Percentiles rank a stretch among this genome's conserved stretches.
These are phyloP conservation scores for Drosophila atroscutellata DNA, from an alignment of 2,888 invertebrate species.

Conservation along the genomic window DNA sequence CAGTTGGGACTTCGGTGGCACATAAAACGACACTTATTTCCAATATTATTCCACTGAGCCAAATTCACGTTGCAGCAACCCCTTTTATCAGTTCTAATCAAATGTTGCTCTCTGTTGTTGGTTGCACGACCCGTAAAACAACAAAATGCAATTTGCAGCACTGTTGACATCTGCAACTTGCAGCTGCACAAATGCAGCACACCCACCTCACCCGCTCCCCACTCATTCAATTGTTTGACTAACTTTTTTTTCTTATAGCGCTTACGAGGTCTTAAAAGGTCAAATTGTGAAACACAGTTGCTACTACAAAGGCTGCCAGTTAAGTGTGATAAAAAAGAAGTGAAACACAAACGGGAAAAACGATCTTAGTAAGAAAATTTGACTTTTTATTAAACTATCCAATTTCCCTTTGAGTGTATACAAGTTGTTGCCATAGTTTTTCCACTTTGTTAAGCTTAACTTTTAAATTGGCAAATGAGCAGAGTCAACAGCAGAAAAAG, in stretches of 20 bases:
- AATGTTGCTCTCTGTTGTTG: constrained; percentile 16
- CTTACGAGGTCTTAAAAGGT: not conserved
- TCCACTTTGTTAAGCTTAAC: constrained; percentile 19
- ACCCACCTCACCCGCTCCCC: too few species aligned
- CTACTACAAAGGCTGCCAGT: not conserved
- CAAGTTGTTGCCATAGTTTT: not conserved
- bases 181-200: constrained; percentile 6
- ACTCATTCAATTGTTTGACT: not conserved
- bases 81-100: constrained; percentile 27
- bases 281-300: not conserved
- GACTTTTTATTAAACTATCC: constrained; percentile 1
- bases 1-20: not conserved
- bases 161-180: constrained; percentile 52
- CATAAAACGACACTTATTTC: not conserved
- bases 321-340: not conserved
- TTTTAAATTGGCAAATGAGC: constrained; percentile 48
- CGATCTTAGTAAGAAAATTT: not conserved
- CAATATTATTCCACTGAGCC: not conserved
- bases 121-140: constrained; percentile 9
- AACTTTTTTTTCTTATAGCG: not conserved
- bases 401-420: not conserved
- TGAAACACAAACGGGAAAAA: not conserved
- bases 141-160: constrained; percentile 42
- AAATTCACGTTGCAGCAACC: constrained; percentile 1
- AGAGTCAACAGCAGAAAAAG: constrained; percentile 1